Conservation (phyloP, 2,113 vertebrate genomes). For the Fukomys damarensis region DNA sequence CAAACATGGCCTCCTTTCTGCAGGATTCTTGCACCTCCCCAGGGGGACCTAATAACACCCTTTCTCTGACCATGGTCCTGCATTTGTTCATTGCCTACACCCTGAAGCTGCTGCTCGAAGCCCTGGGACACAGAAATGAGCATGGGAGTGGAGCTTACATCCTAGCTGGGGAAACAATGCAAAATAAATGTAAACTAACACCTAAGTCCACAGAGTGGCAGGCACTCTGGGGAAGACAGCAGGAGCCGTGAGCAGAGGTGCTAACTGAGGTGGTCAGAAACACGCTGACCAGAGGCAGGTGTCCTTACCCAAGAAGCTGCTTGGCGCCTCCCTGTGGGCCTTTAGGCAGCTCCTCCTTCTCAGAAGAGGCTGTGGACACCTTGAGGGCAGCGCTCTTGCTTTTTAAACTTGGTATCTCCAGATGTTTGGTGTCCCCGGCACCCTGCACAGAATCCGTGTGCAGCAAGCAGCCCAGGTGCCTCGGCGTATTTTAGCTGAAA, state of each 20-base stretch:
- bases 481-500: background rate
- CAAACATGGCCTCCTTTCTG: background rate
- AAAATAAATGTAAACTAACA: background rate
- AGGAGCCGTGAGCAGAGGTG: background rate
- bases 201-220: background rate
- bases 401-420: background rate
- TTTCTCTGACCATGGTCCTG: background rate
- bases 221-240: background rate
- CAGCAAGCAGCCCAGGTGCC: background rate
- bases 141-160: background rate
- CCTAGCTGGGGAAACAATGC: background rate
- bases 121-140: background rate
- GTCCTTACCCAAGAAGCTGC: background rate
- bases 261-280: background rate
- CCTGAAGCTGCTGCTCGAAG: background rate
- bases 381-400: background rate
- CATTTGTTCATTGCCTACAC: background rate
- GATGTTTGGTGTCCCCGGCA: background rate
- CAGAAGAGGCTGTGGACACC: background rate
- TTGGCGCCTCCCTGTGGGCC: background rate
- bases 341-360: background rate
- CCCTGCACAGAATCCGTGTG: background rate
- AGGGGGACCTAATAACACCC: background rate
- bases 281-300: background rate
- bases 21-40: background rate